A percentile compares a stretch with the other conserved stretches of the same genome.
phyloP scores from a whole-genome alignment of 2,113 vertebrate genomes.

The Balaenoptera acutorostrata region DNA sequence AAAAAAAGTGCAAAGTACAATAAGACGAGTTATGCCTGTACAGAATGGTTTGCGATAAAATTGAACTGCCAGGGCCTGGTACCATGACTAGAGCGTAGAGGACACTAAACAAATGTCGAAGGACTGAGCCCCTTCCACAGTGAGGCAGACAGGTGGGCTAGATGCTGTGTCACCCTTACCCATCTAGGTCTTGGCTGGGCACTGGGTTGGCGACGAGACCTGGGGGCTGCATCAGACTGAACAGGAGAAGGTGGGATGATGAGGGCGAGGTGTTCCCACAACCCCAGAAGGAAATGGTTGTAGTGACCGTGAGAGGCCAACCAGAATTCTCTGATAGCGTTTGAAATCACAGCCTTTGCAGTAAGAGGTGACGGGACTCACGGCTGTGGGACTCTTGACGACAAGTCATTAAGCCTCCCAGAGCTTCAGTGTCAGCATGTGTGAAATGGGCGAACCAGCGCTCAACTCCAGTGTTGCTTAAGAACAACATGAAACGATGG shows the following conservation, averaged over 20 bases:
- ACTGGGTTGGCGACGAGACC: too few species aligned
- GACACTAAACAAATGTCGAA: not conserved
- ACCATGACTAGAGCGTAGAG: not conserved
- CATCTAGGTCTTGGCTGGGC: not conserved
- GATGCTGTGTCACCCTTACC: not conserved
- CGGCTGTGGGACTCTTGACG: not conserved
- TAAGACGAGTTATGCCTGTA: not conserved
- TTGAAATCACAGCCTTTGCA: not conserved
- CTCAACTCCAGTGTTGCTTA: not conserved
- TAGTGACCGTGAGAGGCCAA: not conserved
- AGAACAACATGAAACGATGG: not conserved
- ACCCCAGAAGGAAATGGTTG: not conserved
- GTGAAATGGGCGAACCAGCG: not conserved
- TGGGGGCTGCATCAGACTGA: not conserved
- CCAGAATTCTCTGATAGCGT: not conserved
- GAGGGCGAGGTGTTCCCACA: not conserved
- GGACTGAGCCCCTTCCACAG: not conserved
- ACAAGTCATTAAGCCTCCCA: not conserved
- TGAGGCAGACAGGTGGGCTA: not conserved
- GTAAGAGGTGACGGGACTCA: not conserved
- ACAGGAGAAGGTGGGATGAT: not conserved
- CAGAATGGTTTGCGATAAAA: not conserved
- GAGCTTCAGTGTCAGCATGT: not conserved
- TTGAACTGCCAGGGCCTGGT: not conserved
- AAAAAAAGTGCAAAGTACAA: not conserved